Evolutionary conservation across 2,797 vertebrate genomes (phyloP).

Genomic region (Columba guinea): DNA sequence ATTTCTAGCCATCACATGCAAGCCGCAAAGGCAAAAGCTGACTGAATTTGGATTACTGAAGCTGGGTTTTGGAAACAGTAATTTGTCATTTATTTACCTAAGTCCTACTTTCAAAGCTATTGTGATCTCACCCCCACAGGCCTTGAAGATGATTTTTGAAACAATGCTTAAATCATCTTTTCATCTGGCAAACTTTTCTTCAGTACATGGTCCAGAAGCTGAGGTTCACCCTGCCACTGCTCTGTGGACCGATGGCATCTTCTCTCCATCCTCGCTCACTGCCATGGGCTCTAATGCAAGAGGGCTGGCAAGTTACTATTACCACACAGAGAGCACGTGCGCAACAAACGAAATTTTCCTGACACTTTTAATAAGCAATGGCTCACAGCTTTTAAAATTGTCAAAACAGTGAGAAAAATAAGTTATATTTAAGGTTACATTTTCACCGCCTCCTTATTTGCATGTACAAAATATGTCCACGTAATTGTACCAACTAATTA

Average conservation of each 20-base stretch:
- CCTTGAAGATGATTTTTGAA: not conserved
- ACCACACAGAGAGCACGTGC: not conserved
- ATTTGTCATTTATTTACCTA: not conserved
- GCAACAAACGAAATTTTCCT: not conserved
- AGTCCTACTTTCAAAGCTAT: not conserved
- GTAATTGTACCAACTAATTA: not conserved
- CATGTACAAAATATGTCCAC: not conserved
- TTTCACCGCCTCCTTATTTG: not conserved
- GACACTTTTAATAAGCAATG: not conserved
- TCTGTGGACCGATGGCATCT: not conserved
- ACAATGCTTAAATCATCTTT: not conserved
- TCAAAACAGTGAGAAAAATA: not conserved
- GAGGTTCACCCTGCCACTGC: not conserved
- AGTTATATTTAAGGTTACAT: not conserved
- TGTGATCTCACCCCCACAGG: not conserved
- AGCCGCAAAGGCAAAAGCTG: not conserved
- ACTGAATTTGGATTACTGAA: not conserved
- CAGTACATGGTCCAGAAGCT: not conserved
- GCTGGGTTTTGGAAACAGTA: not conserved
- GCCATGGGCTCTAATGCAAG: accelerated
- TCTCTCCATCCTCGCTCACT: accelerated
- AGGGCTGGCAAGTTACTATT: not conserved
- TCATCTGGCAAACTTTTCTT: not conserved
- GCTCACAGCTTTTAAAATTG: not conserved
- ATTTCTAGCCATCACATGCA: not conserved